These are phyloP conservation scores for Coreius guichenoti DNA, from an alignment of 2,797 vertebrate species.

Conservation along the genomic window DNA sequence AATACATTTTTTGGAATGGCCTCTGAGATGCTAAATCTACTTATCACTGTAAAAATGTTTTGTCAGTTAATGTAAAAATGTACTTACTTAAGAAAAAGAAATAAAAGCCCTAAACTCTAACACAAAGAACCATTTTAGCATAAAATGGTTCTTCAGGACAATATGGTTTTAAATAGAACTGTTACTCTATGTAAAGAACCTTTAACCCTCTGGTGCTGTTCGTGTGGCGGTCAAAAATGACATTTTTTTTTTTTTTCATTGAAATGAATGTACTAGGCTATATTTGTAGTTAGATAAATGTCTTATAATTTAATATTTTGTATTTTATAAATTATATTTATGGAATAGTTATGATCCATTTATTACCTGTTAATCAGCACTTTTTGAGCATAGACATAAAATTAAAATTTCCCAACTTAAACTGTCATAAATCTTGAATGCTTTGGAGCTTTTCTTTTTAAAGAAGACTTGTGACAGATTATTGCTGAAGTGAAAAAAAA, in stretches of 20 bases:
- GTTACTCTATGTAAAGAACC: too few species aligned
- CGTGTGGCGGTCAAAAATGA: too few species aligned
- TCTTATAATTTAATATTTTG: not conserved
- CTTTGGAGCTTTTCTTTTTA: not conserved
- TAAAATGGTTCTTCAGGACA: too few species aligned
- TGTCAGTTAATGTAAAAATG: not conserved
- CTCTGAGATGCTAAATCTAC: not conserved
- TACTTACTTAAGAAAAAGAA: too few species aligned
- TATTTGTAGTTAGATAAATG: too few species aligned
- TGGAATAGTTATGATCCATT: not conserved
- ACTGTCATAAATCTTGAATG: not conserved
- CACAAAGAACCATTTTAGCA: too few species aligned
- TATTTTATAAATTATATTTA: not conserved
- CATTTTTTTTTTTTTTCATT: too few species aligned
- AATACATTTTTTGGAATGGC: not conserved
- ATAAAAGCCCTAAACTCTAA: too few species aligned
- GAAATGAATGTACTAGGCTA: too few species aligned
- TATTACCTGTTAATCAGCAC: not conserved
- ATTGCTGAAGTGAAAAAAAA: too few species aligned
- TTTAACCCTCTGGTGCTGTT: too few species aligned
- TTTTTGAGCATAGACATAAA: not conserved
- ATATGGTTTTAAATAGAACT: too few species aligned
- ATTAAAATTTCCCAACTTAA: not conserved
- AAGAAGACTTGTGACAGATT: not conserved
- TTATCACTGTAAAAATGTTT: not conserved